Evolutionary conservation across 2,797 vertebrate species (phyloP), one percentile per base, ranked within the genome.

Genomic region (Vespertilio murinus): DNA sequence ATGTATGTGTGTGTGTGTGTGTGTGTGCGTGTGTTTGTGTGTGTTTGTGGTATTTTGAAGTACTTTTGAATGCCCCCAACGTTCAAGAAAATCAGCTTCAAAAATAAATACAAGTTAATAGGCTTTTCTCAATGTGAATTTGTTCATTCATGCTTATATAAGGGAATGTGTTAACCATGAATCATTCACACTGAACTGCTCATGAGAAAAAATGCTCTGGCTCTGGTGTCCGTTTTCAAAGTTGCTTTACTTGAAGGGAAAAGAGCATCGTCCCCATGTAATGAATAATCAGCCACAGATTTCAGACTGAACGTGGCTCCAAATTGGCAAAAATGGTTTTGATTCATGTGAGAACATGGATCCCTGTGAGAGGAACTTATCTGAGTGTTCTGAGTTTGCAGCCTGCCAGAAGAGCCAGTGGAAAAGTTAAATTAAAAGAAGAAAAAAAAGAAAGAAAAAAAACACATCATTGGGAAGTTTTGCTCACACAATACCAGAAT

Each of bases 91-190:
- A 90, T 91, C n/a, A 23, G 30, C 90, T 92, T 95, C 69, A 95
- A 93, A 97, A 97, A 91, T 91, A 97, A 96, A 97, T 92, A 93
- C 45, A 88, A 90, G 75, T 82, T 93, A 96, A 94, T 85, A 93
- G 49, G 30, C n/a, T 96, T 96, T 96, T 90, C 77, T 96, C 71
- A 83, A 94, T 83, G 90, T 97, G 86, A 95, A 93, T 97, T 96
- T 89, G 91, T 95, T 96, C 96, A 96, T 94, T 95, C 96, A 97
- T 94, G 92, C 90, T 96, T 97, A 96, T 88, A 90, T 95, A 94
- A 96, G 56, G 82, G 93, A 95, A 94, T 67, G 81, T 94, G 90
- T 84, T 64, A 91, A 95, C 64, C 54, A 88, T 94, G 94, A 96
- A 94, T 96, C 92, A 93, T 59, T 96, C 94, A 88, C 74, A 83